Evolutionary conservation across 1,140 invertebrate genomes (phyloP).

Genomic region (Zophobas morio): DNA sequence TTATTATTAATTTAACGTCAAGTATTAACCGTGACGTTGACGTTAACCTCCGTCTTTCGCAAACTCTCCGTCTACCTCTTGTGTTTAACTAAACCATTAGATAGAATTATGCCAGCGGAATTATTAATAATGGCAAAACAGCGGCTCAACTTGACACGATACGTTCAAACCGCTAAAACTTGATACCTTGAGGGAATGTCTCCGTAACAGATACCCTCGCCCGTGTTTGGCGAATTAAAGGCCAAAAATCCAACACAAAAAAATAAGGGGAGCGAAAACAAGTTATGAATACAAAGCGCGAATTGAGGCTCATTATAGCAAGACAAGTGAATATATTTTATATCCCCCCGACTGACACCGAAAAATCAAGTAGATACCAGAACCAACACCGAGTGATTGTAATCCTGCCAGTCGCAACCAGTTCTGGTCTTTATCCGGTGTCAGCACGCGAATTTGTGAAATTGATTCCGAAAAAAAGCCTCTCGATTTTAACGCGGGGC

Average conservation of each 20-base stretch:
- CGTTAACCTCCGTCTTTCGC: too few species aligned
- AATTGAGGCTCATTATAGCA: constrained; percentile 31
- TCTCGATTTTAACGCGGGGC: neutral
- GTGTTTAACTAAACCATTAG: too few species aligned
- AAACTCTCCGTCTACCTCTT: too few species aligned
- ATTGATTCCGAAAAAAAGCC: constrained; percentile 15
- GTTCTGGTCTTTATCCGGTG: constrained; percentile 16
- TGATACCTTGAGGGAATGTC: constrained; percentile 19
- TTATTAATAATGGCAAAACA: too few species aligned
- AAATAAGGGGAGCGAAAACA: constrained; percentile 34
- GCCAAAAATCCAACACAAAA: constrained; percentile 30
- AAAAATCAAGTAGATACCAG: constrained; percentile 32
- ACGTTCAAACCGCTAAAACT: neutral
- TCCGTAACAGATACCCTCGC: constrained; percentile 1
- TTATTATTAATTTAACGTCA: too few species aligned
- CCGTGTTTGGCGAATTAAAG: constrained; percentile 10
- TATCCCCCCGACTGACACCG: constrained; percentile 17
- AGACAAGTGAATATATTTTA: constrained; percentile 38
- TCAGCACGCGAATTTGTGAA: constrained; percentile 24
- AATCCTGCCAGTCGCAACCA: constrained; percentile 24
- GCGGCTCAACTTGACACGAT: too few species aligned
- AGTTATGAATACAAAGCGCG: constrained; percentile 38
- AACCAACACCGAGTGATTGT: constrained; percentile 19
- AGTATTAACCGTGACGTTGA: too few species aligned
- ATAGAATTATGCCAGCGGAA: too few species aligned